Evolutionary conservation across 2,797 vertebrate species (phyloP), one percentile per base, ranked within the genome.

Genomic region (Erethizon dorsatum): DNA sequence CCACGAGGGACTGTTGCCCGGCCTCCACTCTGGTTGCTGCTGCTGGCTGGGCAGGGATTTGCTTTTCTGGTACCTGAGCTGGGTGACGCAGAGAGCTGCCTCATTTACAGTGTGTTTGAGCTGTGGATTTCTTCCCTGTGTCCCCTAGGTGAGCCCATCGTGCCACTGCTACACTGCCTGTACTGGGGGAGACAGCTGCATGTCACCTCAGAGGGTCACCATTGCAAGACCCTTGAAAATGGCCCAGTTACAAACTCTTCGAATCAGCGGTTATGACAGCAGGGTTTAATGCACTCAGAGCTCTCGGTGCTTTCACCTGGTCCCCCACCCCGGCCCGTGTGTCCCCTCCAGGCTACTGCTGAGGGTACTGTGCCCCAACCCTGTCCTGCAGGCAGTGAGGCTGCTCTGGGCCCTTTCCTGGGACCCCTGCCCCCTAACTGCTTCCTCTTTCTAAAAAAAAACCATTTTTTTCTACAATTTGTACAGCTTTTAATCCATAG

Each of bases 401-500:
- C 61, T 33, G 52, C 50, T 6, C 37, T 0, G 33, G 31, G 47
- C 22, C 57, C 73, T 52, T 87, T 57, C 61, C 56, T 45, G 15
- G 59, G n/a, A 11, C 37, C 78, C 83, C 47, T 85, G 91, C 92
- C 97, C 98, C 97, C 97, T 14, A 98, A 95, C 90, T 95, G 97
- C 98, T 96, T 98, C 98, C 93, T 98, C 96, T 97, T 83, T 94
- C 96, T 98, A 59, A 59, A 59, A 69, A 97, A 98, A 98, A 98
- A 97, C 97, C 85, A 97, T 98, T 88, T 98, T 98, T 98, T 97
- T 98, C 98, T 98, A 98, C 98, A 98, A 99, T 98, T 99, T 99
- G 98, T 98, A 98, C 97, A 96, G 98, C 98, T 99, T 99, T 99
- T 99, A 99, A 99, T 99, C 99, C 98, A 98, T 98, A 99, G 99